Evolutionary conservation across 2,113 vertebrate species (phyloP).

Genomic region (Empidonax traillii): DNA sequence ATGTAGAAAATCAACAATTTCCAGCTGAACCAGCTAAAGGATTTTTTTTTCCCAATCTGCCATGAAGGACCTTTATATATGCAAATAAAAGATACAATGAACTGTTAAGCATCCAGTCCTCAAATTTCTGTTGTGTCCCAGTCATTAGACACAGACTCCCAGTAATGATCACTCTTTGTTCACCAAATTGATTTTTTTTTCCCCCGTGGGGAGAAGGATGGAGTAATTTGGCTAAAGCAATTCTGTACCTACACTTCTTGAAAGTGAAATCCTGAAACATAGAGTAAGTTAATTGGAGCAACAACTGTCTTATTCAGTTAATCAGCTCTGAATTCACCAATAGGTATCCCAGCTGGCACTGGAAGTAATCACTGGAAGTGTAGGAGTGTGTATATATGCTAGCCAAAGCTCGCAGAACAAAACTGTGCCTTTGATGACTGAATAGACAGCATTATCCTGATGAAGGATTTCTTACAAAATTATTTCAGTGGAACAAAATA

Average conservation of each 20-base stretch:
- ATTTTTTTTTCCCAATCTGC: neutral
- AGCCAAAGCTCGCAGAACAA: constrained; percentile 27
- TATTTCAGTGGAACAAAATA: constrained; percentile 33
- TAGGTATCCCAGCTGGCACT: constrained; percentile 57
- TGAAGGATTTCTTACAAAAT: constrained; percentile 32
- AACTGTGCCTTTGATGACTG: constrained; percentile 2
- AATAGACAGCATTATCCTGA: constrained; percentile 20
- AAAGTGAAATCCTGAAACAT: constrained; percentile 33
- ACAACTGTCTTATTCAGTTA: constrained; percentile 44
- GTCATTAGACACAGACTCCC: constrained; percentile 30
- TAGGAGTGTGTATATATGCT: constrained; percentile 8
- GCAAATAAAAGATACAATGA: neutral
- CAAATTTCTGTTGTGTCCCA: neutral
- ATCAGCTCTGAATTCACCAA: constrained; percentile 50
- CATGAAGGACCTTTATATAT: neutral
- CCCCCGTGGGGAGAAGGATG: neutral
- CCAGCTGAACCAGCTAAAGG: neutral
- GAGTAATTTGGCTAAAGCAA: constrained; percentile 8
- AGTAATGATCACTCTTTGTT: constrained; percentile 1
- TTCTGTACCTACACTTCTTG: constrained; percentile 12
- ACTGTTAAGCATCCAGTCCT: neutral
- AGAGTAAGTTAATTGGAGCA: constrained; percentile 44
- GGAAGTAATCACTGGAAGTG: constrained; percentile 33
- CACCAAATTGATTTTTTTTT: constrained; percentile 12
- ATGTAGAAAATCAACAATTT: neutral